Percentiles rank a stretch among this genome's conserved stretches.
Evolutionary conservation across 2,113 vertebrate species (phyloP).

Genomic region (Rhombomys opimus): DNA sequence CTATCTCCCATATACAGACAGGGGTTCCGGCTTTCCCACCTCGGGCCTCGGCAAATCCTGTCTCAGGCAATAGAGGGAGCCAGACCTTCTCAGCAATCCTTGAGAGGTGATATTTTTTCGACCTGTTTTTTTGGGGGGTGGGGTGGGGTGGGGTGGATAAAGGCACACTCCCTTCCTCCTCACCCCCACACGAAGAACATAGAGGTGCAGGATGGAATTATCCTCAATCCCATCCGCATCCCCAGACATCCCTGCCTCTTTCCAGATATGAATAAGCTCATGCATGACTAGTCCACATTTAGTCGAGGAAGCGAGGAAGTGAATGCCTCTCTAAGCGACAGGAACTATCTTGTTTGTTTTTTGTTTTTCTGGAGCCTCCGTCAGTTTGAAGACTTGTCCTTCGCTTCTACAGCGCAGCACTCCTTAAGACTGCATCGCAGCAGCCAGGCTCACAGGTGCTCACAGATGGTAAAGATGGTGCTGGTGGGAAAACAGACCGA

Average conservation of each 20-base stretch:
- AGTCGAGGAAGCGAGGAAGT: accelerated
- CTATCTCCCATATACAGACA: accelerated
- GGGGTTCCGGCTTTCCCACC: background rate
- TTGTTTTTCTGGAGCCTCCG: too few relatives aligned
- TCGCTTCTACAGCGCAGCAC: background rate
- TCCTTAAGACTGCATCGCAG: background rate
- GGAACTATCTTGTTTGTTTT: too few relatives aligned
- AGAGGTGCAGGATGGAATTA: background rate
- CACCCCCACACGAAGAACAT: background rate
- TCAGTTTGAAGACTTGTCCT: background rate
- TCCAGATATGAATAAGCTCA: background rate
- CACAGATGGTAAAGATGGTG: background rate
- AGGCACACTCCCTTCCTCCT: background rate
- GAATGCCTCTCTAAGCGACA: too few relatives aligned
- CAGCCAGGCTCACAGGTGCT: background rate
- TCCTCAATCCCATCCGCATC: background rate
- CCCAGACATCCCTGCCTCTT: background rate
- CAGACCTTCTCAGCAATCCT: background rate
- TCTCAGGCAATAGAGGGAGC: constrained; percentile 51
- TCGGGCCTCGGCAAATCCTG: background rate
- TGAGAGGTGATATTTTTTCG: too few relatives aligned
- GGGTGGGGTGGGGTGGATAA: background rate
- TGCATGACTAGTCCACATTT: accelerated
- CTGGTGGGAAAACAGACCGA: background rate
- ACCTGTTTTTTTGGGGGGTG: background rate